Conservation (phyloP, 2,113 vertebrate species). For the Malurus alboscapulatus region DNA sequence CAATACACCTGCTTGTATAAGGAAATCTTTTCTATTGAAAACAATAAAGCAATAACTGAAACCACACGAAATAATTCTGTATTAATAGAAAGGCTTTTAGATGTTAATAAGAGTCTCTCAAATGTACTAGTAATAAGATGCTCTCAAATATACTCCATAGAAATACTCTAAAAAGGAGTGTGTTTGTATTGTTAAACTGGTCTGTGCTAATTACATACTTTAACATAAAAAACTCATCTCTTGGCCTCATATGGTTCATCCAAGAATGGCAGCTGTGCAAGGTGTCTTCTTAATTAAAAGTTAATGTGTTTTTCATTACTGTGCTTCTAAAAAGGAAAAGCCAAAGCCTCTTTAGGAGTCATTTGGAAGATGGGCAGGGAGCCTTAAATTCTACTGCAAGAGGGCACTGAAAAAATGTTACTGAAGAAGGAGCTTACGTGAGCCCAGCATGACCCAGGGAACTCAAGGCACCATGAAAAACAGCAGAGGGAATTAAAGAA, state of each 20-base stretch:
- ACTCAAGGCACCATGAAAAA: conserved; percentile 33
- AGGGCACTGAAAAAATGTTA: not conserved
- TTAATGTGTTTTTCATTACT: conserved; percentile 45
- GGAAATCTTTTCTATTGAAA: not conserved
- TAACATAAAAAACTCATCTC: not conserved
- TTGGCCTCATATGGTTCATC: not conserved
- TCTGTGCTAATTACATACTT: not conserved
- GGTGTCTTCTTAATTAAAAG: conserved; percentile 1
- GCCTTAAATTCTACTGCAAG: not conserved
- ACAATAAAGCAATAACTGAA: not conserved
- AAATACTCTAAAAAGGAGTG: not conserved
- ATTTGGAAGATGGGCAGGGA: not conserved
- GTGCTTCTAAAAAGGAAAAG: conserved; percentile 8
- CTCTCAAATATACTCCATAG: not conserved
- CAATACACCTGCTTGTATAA: not conserved
- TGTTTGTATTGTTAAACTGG: not conserved
- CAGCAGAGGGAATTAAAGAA: conserved; percentile 11
- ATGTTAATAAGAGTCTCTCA: not conserved
- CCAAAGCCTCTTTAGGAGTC: not conserved
- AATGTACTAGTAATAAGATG: not conserved
- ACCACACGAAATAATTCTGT: not conserved
- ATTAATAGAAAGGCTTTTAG: not conserved
- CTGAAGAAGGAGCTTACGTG: conserved; percentile 24
- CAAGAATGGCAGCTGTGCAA: not conserved
- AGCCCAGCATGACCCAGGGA: conserved; percentile 6